These are phyloP conservation scores for Nebria brevicollis DNA, from an alignment of 2,888 invertebrate genomes.

Conservation along the genomic window DNA sequence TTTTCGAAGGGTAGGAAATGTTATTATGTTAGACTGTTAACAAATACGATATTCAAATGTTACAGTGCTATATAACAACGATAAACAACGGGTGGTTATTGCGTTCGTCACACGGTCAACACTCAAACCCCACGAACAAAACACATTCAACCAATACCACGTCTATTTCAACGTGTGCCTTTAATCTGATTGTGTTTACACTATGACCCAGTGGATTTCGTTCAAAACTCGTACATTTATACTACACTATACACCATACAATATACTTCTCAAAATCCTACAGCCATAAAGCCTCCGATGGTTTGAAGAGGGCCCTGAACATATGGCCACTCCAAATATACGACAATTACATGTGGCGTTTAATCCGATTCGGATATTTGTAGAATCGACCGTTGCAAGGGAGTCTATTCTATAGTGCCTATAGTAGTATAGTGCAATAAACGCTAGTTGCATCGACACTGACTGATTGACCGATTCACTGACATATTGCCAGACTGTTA, in stretches of 20 bases:
- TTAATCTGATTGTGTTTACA: constrained; percentile 60
- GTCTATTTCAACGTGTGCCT: constrained; percentile 35
- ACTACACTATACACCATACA: not conserved
- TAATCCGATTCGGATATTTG: constrained; percentile 42
- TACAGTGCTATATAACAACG: constrained; percentile 40
- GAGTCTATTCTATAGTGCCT: not conserved
- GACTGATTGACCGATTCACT: constrained; percentile 44
- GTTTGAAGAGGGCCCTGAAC: constrained; percentile 13
- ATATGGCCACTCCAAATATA: constrained; percentile 32
- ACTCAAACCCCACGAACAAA: constrained; percentile 2
- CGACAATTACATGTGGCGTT: constrained; percentile 40
- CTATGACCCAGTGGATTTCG: constrained; percentile 46
- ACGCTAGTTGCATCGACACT: constrained; percentile 20
- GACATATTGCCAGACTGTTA: constrained; percentile 32
- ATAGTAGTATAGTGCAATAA: not conserved
- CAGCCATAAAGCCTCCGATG: not conserved
- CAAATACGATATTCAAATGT: constrained; percentile 41
- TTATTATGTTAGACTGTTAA: not conserved
- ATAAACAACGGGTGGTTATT: constrained; percentile 43
- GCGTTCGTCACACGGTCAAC: constrained; percentile 18
- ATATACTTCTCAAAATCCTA: not conserved
- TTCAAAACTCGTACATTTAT: not conserved
- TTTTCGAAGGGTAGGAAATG: not conserved
- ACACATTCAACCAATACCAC: constrained; percentile 9
- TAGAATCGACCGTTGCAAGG: constrained; percentile 19